Evolutionary conservation across 2,797 vertebrate genomes (phyloP).

Genomic region (Euthynnus affinis): DNA sequence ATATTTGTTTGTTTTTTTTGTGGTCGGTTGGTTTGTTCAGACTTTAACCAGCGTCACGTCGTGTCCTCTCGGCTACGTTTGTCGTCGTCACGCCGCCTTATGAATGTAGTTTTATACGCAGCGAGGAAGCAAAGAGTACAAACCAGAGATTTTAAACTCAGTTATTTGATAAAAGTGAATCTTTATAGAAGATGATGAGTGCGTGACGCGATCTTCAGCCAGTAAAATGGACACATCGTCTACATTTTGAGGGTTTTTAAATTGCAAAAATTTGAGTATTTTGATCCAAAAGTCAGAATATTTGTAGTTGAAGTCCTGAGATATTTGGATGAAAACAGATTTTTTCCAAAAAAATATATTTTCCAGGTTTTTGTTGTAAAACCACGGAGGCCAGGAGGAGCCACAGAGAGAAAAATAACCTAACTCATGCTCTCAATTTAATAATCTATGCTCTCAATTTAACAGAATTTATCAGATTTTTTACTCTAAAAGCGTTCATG

Average conservation of each 20-base stretch:
- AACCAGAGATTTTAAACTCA: conserved; percentile 53
- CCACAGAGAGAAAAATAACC: too few relatives aligned
- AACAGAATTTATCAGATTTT: too few relatives aligned
- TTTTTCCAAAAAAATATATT: conserved; percentile 2
- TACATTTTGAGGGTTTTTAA: conserved; percentile 8
- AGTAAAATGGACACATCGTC: neutral
- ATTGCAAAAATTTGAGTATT: neutral
- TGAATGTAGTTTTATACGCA: conserved; percentile 72
- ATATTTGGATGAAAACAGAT: neutral
- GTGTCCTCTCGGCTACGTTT: neutral
- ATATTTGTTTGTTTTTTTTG: too few relatives aligned
- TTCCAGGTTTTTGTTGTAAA: neutral
- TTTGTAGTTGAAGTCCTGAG: neutral
- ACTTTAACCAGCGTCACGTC: too few relatives aligned
- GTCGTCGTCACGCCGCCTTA: conserved; percentile 36
- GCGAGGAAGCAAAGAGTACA: conserved; percentile 61
- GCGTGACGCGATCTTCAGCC: conserved; percentile 20
- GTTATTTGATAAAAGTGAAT: neutral
- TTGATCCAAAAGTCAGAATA: neutral
- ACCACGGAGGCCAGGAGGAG: too few relatives aligned
- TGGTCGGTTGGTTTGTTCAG: too few relatives aligned
- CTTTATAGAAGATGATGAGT: neutral
- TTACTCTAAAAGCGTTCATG: too few relatives aligned
- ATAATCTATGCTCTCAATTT: too few relatives aligned
- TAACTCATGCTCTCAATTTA: too few relatives aligned